These are phyloP conservation scores for Meganola albula DNA, from an alignment of 2,888 invertebrate species.

Conservation along the genomic window DNA sequence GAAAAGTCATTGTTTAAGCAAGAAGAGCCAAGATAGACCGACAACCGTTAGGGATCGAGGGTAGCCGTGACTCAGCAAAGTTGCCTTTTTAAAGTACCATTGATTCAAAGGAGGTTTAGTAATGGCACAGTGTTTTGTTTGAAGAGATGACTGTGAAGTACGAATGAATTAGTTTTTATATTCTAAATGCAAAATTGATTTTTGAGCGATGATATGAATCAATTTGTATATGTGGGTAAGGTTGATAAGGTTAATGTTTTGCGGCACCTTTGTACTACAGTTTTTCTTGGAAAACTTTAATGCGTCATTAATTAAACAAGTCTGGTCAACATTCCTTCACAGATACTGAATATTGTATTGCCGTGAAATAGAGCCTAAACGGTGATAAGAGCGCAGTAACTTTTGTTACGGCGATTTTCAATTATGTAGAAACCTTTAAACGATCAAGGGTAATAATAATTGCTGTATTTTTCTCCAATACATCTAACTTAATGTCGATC, in stretches of 20 bases:
- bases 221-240: conserved; percentile 10
- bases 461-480: too few species aligned
- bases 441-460: too few species aligned
- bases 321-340: too few species aligned
- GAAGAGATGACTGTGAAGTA: conserved; percentile 57
- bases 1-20: conserved; percentile 22
- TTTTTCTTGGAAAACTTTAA: neutral
- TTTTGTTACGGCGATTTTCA: too few species aligned
- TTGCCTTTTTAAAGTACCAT: conserved; percentile 60
- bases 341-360: too few species aligned
- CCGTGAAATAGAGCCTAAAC: too few species aligned
- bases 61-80: conserved; percentile 65
- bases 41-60: conserved; percentile 55
- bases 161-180: conserved; percentile 8
- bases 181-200: conserved; percentile 19
- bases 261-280: neutral
- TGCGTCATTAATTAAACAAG: too few species aligned
- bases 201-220: conserved; percentile 13
- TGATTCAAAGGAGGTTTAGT: conserved; percentile 59
- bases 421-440: too few species aligned
- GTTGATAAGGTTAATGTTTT: conserved; percentile 2
- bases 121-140: conserved; percentile 65
- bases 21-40: conserved; percentile 43
- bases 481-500: too few species aligned
- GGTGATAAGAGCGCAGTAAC: too few species aligned